Base-by-base conservation (phyloP, 1,140 invertebrate genomes). In the Trachymyrmex septentrionalis region DNA sequence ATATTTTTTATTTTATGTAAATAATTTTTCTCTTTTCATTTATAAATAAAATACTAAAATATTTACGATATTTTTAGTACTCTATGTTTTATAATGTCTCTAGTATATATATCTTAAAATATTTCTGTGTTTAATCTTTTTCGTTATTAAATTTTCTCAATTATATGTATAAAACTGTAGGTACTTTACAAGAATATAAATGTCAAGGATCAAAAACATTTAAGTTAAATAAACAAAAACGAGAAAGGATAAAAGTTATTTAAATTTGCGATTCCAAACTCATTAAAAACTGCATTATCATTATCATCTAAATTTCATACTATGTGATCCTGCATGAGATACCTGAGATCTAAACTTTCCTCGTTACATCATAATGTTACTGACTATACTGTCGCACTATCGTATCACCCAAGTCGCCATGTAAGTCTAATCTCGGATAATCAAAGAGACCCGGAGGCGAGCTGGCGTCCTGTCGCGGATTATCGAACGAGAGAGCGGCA, bases 371-470 rank as follows among this genome's bases (percentile, higher is more conserved):
- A 84, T 53, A 82, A 59, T 55, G 16, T 78, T 69, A 80, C 30
- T 14, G 9, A 80, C n/a, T 67, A 21, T 10, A 67, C 30, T 12
- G n/a, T 63, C 76, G 14, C 12, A 9, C 76, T 53, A 80, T 78
- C 77, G 16, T 19, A 71, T 50, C 77, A 38, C 5, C 48, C 0
- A 55, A 81, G 77, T 69, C 24, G 14, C 24, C 34, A 19, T 63
- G 69, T 61, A 73, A 61, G 67, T 84, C 55, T 84, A 84, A 82
- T 82, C 67, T 82, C 24, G 7, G 55, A 61, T 73, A 82, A 84
- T 84, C 69, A 82, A 82, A 59, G 50, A 57, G 53, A 30, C 24
- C 67, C 55, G 55, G 53, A 73, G 67, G 80, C 80, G 53, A 44
- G 12, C 67, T 30, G n/a, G 24, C 55, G 53, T 73, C 57, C 55